phyloP scores from a whole-genome alignment of 2,797 vertebrate species.

The Malurus leucopterus region DNA sequence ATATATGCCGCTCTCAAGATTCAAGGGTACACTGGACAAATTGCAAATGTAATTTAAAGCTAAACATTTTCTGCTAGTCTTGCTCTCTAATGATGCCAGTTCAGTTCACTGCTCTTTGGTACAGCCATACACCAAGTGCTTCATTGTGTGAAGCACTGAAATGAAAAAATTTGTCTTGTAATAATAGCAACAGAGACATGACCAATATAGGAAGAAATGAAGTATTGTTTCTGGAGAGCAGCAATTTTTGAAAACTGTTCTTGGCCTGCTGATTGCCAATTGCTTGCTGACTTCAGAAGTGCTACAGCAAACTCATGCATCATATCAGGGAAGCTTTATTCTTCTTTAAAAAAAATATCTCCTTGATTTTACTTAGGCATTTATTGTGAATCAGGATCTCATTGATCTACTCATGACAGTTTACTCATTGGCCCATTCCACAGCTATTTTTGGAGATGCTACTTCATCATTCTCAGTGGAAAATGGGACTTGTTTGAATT shows the following conservation, averaged over 20 bases:
- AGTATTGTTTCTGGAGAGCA: background rate
- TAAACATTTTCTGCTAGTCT: background rate
- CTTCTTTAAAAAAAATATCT: background rate
- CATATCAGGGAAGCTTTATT: background rate
- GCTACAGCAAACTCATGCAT: background rate
- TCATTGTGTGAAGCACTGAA: background rate
- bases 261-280: background rate
- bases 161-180: background rate
- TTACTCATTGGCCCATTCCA: background rate
- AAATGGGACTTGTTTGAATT: background rate
- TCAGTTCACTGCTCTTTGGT: background rate
- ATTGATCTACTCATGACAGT: background rate
- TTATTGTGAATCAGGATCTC: background rate
- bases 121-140: background rate
- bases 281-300: background rate
- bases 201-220: background rate
- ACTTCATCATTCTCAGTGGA: background rate
- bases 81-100: background rate
- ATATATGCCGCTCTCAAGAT: background rate
- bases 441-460: background rate
- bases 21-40: background rate
- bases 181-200: background rate
- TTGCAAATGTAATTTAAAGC: background rate
- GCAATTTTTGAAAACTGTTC: constrained; percentile 1
- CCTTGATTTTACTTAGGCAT: background rate